Evolutionary conservation across 2,113 vertebrate species (phyloP).

Genomic region (Meriones unguiculatus): DNA sequence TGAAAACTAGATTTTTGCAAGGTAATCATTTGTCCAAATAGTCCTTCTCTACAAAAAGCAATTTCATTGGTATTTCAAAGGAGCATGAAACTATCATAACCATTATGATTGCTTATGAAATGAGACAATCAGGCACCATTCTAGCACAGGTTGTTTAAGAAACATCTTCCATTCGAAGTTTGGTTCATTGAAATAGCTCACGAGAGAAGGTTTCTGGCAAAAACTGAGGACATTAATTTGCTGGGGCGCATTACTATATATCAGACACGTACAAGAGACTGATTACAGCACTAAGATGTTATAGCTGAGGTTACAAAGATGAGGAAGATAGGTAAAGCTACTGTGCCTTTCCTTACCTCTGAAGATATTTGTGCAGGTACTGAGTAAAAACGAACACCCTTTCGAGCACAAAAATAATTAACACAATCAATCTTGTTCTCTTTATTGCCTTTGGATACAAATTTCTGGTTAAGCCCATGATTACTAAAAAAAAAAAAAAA

Average conservation of each 20-base stretch:
- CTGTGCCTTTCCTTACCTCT: neutral
- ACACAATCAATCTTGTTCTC: slow-evolving; percentile 65
- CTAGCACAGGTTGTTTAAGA: neutral
- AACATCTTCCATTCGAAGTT: neutral
- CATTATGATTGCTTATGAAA: neutral
- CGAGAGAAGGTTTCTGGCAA: neutral
- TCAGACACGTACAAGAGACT: neutral
- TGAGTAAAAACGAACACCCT: slow-evolving; percentile 52
- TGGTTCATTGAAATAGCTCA: slow-evolving; percentile 11
- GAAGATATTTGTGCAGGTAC: slow-evolving; percentile 44
- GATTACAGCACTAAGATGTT: slow-evolving; percentile 30
- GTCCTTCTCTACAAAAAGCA: neutral
- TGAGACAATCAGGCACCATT: neutral
- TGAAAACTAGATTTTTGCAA: slow-evolving; percentile 1
- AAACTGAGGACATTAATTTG: neutral
- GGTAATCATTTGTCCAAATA: neutral
- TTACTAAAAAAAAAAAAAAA: slow-evolving; percentile 45
- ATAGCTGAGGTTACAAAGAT: slow-evolving; percentile 17
- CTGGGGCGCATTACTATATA: neutral
- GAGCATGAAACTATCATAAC: slow-evolving; percentile 13
- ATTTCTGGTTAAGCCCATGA: neutral
- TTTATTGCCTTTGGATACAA: slow-evolving; percentile 35
- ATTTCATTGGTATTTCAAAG: slow-evolving; percentile 15
- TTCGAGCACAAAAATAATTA: slow-evolving; percentile 68
- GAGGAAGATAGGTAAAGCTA: slow-evolving; percentile 11